These are phyloP conservation scores for Rhinichthys klamathensis DNA, from an alignment of 2,113 vertebrate species.

Conservation along the genomic window DNA sequence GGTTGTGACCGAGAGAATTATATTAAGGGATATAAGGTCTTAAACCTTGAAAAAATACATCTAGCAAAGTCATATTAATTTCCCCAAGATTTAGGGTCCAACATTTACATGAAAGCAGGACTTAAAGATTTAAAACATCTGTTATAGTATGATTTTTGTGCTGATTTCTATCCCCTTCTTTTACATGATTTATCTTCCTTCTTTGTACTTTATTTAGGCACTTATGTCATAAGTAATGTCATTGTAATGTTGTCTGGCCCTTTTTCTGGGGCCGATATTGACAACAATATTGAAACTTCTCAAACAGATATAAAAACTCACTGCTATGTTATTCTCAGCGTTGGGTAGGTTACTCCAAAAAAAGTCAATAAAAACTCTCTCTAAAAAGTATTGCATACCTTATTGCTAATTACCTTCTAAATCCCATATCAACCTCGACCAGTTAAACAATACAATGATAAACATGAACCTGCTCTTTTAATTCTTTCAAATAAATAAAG, in stretches of 20 bases:
- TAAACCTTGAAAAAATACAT: no score
- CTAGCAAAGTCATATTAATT: not conserved
- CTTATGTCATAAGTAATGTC: not conserved
- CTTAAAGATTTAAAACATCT: not conserved
- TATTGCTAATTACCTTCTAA: no score
- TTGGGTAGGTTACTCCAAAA: no score
- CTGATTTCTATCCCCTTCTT: not conserved
- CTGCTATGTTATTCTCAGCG: not conserved
- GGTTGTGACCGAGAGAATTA: not conserved
- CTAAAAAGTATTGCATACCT: no score
- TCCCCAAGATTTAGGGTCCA: not conserved
- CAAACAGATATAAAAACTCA: not conserved
- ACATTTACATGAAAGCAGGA: not conserved
- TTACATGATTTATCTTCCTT: not conserved
- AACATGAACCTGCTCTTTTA: no score
- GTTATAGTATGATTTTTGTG: not conserved
- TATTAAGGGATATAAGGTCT: not conserved
- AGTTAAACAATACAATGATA: no score
- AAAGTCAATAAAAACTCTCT: no score
- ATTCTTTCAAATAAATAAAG: no score
- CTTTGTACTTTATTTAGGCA: not conserved
- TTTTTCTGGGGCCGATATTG: not conserved
- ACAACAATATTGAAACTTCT: no score
- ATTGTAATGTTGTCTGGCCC: not conserved
- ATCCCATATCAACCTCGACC: no score